phyloP scores from a whole-genome alignment of 2,888 invertebrate genomes.

The Eremobia ochroleuca region DNA sequence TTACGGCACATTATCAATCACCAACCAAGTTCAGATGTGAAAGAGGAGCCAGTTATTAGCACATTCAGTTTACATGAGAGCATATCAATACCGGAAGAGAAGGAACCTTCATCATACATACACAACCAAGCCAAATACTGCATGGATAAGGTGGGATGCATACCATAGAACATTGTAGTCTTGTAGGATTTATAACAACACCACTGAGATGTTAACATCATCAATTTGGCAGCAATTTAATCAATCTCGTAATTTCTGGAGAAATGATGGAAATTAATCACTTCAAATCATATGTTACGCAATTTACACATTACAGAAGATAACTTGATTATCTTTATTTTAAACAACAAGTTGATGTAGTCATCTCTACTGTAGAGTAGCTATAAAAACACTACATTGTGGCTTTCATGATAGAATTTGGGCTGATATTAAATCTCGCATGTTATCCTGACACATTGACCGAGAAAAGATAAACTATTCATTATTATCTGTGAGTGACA shows the following conservation, averaged over 20 bases:
- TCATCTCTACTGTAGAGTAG: not conserved
- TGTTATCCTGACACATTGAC: conserved; percentile 33
- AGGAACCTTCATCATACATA: conserved; percentile 92
- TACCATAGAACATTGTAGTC: not conserved
- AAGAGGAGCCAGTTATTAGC: conserved; percentile 78
- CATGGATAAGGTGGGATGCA: conserved; percentile 93
- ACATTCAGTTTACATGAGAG: conserved; percentile 81
- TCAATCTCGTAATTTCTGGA: not conserved
- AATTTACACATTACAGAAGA: not conserved
- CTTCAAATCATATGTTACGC: not conserved
- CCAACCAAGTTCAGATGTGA: conserved; percentile 84
- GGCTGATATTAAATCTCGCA: not conserved
- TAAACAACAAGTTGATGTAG: not conserved
- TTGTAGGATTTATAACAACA: not conserved
- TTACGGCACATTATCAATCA: conserved; percentile 94
- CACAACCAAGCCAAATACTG: conserved; percentile 95
- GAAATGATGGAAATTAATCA: not conserved
- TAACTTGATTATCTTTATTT: not conserved
- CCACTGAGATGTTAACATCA: not conserved
- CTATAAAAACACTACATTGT: not conserved
- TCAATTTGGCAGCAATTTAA: not conserved
- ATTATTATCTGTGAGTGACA: conserved; percentile 50
- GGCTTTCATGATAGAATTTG: not conserved
- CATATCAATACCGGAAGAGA: conserved; percentile 85
- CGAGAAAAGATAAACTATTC: conserved; percentile 16